Conservation (phyloP, 2,797 vertebrate genomes). For the Coregonus suidteri region DNA sequence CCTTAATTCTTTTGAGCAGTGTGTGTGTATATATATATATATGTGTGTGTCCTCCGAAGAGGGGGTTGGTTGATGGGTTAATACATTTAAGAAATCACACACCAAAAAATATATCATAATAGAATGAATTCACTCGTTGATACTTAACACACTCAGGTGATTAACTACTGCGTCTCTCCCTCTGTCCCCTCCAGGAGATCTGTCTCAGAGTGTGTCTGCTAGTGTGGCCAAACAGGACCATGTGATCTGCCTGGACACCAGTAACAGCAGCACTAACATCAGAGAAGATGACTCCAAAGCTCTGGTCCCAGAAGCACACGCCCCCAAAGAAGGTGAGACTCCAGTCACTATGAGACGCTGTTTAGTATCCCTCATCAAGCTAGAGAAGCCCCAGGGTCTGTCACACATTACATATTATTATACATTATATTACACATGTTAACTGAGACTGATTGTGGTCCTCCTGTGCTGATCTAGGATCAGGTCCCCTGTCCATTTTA, state of each 20-base stretch:
- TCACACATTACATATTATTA: background rate
- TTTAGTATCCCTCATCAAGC: background rate
- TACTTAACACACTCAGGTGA: background rate
- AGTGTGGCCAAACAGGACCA: conserved; percentile 67
- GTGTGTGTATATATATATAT: no score
- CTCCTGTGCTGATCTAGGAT: no score
- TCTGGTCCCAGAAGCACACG: conserved; percentile 28
- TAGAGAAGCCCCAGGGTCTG: background rate
- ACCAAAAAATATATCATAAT: no score
- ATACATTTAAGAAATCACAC: no score
- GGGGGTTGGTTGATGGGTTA: no score
- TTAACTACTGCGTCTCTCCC: background rate
- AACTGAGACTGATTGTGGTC: background rate
- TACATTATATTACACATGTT: no score
- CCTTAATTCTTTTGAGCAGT: no score
- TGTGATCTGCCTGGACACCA: conserved; percentile 83
- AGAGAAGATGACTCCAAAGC: conserved; percentile 75
- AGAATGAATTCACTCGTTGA: no score
- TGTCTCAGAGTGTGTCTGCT: conserved; percentile 69
- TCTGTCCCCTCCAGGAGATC: conserved; percentile 71
- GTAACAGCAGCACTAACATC: conserved; percentile 51
- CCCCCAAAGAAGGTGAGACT: conserved; percentile 58
- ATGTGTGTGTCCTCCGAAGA: no score
- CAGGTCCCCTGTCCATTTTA: background rate
- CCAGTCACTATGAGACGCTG: background rate